Conservation (phyloP, 2,797 vertebrate genomes). For the Cichlasoma orientale region DNA sequence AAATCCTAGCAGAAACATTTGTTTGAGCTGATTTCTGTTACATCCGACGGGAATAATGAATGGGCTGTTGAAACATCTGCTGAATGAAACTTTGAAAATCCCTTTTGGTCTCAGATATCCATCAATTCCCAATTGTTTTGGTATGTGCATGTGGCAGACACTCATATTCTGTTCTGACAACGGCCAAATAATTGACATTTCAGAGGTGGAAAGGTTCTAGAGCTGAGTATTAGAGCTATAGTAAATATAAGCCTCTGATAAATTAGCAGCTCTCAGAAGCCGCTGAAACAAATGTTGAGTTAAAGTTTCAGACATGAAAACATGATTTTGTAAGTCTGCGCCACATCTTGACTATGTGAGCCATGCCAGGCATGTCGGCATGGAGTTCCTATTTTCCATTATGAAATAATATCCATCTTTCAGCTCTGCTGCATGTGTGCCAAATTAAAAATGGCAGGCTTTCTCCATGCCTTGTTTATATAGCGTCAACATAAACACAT, state of each 20-base stretch:
- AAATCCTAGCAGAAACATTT: slow-evolving; percentile 23
- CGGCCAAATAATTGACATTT: neutral
- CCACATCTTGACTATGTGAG: slow-evolving; percentile 16
- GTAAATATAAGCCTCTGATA: slow-evolving; percentile 7
- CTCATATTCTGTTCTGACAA: neutral
- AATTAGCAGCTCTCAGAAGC: slow-evolving; percentile 30
- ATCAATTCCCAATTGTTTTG: slow-evolving; percentile 36
- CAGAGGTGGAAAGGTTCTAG: neutral
- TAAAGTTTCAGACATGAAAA: slow-evolving; percentile 35
- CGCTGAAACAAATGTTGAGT: slow-evolving; percentile 23
- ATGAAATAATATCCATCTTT: slow-evolving; percentile 44
- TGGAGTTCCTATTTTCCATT: slow-evolving; percentile 58
- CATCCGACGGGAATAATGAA: slow-evolving; percentile 16
- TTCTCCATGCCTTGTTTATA: slow-evolving; percentile 24
- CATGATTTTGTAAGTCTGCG: slow-evolving; percentile 24
- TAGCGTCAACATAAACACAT: slow-evolving; percentile 45
- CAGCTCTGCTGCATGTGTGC: slow-evolving; percentile 19
- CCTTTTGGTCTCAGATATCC: neutral
- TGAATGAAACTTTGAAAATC: slow-evolving; percentile 28
- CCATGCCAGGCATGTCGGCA: slow-evolving; percentile 39
- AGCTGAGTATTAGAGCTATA: neutral
- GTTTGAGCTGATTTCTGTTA: slow-evolving; percentile 15
- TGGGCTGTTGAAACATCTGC: slow-evolving; percentile 20
- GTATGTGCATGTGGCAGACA: slow-evolving; percentile 27
- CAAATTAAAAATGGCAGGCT: slow-evolving; percentile 41